phyloP scores from a whole-genome alignment of 2,888 invertebrate species.

The Taphrorychus bicolor region DNA sequence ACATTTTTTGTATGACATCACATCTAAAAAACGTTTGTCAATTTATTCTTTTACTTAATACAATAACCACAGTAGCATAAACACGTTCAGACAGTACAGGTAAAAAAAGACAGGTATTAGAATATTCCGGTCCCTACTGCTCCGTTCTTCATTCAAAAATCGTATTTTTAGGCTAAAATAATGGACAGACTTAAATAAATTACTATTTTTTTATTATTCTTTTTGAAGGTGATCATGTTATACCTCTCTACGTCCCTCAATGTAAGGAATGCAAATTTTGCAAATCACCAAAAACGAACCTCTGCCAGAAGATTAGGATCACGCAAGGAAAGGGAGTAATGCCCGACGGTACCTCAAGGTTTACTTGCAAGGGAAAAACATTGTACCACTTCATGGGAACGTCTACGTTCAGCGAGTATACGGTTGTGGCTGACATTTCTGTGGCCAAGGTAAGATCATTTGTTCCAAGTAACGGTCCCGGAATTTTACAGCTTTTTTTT shows the following conservation, averaged over 20 bases:
- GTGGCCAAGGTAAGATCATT: conserved; percentile 80
- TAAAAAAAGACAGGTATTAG: too few relatives aligned
- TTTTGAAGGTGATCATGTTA: conserved; percentile 86
- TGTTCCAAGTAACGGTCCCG: too few relatives aligned
- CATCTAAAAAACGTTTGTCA: too few relatives aligned
- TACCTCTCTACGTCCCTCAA: conserved; percentile 96
- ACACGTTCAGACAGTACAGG: too few relatives aligned
- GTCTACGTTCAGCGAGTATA: conserved; percentile 93
- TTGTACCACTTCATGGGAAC: conserved; percentile 96
- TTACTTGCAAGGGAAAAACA: conserved; percentile 80
- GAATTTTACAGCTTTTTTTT: too few relatives aligned
- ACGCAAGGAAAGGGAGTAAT: conserved; percentile 89
- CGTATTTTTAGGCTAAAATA: too few relatives aligned
- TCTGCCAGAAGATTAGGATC: conserved; percentile 90
- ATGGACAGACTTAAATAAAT: too few relatives aligned
- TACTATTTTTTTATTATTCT: background rate
- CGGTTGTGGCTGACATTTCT: conserved; percentile 94
- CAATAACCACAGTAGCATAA: too few relatives aligned
- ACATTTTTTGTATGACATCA: too few relatives aligned
- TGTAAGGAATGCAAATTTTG: conserved; percentile 98
- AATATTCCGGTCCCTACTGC: too few relatives aligned
- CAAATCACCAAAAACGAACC: conserved; percentile 92
- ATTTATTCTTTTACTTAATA: too few relatives aligned
- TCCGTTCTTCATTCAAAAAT: too few relatives aligned
- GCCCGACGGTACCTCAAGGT: conserved; percentile 91